Base-by-base conservation (phyloP, 2,797 vertebrate species). In the Pampus argenteus region DNA sequence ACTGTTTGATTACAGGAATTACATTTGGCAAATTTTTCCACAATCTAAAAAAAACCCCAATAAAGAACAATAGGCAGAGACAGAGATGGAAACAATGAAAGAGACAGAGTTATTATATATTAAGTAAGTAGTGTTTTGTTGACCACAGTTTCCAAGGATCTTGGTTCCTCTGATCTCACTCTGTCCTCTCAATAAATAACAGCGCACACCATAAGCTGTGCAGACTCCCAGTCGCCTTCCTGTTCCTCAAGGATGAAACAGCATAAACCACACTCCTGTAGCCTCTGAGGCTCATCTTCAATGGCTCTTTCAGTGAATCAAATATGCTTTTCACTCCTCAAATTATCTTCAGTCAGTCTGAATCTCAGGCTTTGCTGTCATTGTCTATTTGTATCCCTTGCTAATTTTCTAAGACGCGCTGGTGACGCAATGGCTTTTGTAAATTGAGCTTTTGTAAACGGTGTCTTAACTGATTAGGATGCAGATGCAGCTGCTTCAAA, bases 301-400 rank as follows among this genome's bases (percentile, higher is more conserved):
- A 31, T 45, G 55, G 68, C 50, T 78, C 63, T 70, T 34, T 67
- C 2, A 0, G 49, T 62, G 49, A 77, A 20, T 80, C 63, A 77
- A 76, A 74, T 48, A 23, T 1, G 26, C 73, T 60, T 66, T 79
- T 70, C 70, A 74, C 23, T 81, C 77, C 69, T 58, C 80, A 87
- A 88, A 91, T 90, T 79, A 81, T 84, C 74, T 80, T 86, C 80
- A 74, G 76, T 76, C 65, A 71, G 68, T 75, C 52, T 62, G 57
- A 78, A 78, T 84, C 72, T 80, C 18, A 48, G 55, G 57, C 73
- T 51, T 76, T 48, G 68, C 66, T 67, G 40, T 47, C 47, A 5
- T 69, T 55, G 29, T 76, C 52, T 64, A 8, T 78, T 68, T 75
- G 70, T 71, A 66, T 71, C 61, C 34, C 48, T 36, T 9, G 55